Base-by-base conservation (phyloP, 2,797 vertebrate genomes). In the Mus minutoides region DNA sequence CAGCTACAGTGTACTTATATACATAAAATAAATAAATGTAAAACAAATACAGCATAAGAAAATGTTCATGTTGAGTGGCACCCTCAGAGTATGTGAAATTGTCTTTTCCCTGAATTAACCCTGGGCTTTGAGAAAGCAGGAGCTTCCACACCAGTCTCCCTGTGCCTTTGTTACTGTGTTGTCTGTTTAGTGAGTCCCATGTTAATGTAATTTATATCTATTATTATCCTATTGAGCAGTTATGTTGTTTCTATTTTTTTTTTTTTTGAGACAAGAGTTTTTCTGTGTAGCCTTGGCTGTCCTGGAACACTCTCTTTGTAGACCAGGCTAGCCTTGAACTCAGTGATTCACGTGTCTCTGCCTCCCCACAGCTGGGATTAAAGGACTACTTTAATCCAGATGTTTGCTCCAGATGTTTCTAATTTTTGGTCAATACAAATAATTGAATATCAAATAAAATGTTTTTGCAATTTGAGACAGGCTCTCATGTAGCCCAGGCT, bases 161-260 rank as follows among this genome's bases (percentile, higher is more conserved):
- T 43, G 2, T 17, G 21, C 58, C n/a, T 94, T 83, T 3, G 19
- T 75, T 75, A 43, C 34, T 26, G 34, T 73, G 19, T n/a, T 8
- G 6, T 67, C 19, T 87, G 56, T 87, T 82, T 54, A 75, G 54
- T 29, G 37, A 67, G 16, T 79, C 49, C 37, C 31, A 34, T 92
- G 31, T 67, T 75, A 90, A 31, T 29, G 58, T 91, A 31, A 78
- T 94, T 91, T 82, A 64, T 92, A 75, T 92, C 64, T 13, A 86
- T 3, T 17, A 11, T 54, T 52, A 31, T 29, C 8, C 52, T 9
- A 49, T 71, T 80, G 46, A 73, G 43, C 56, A 84, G 56, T 83
- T 56, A 76, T 76, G 43, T 34, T 52, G 26, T 52, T 52, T 1
- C 3, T 52, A 2, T 52, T 8, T 71, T 19, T 71, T 37, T 10